These are phyloP conservation scores for Xestia rhomboidea DNA, from an alignment of 2,888 invertebrate species.

Conservation along the genomic window DNA sequence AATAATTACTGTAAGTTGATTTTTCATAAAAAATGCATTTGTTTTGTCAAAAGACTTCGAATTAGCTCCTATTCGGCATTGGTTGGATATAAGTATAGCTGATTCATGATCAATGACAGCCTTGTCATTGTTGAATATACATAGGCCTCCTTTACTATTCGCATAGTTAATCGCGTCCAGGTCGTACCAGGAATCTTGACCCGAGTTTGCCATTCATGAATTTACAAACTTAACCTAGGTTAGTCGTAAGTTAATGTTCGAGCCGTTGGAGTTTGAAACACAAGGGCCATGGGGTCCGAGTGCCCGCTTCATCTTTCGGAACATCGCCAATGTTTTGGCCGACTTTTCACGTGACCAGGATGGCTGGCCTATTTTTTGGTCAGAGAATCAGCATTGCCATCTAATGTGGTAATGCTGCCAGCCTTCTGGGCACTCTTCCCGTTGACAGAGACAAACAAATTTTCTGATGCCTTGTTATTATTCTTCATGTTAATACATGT, in stretches of 20 bases:
- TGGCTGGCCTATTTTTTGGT: neutral
- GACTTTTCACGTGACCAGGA: neutral
- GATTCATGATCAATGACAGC: neutral
- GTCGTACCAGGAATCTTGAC: slow-evolving; percentile 7
- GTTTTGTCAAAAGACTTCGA: neutral
- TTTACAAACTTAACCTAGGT: slow-evolving; percentile 20
- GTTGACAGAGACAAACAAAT: neutral
- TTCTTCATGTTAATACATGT: neutral
- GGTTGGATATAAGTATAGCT: neutral
- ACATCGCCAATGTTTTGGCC: no score
- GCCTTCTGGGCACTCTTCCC: neutral
- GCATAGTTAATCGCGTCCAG: slow-evolving; percentile 17
- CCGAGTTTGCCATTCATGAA: neutral
- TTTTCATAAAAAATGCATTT: neutral
- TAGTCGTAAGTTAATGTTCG: neutral
- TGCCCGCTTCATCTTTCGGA: neutral
- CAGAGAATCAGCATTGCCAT: neutral
- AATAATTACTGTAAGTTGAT: neutral
- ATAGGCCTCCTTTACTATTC: neutral
- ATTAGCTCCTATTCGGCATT: neutral
- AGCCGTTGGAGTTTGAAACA: neutral
- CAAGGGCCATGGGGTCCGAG: neutral
- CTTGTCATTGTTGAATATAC: slow-evolving; percentile 3
- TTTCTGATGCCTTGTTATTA: neutral
- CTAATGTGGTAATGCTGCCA: neutral